A percentile compares a stretch with the other conserved stretches of the same genome.
These are phyloP conservation scores for Minunthozetes semirufus DNA, from an alignment of 2,888 invertebrate genomes.

Conservation along the genomic window DNA sequence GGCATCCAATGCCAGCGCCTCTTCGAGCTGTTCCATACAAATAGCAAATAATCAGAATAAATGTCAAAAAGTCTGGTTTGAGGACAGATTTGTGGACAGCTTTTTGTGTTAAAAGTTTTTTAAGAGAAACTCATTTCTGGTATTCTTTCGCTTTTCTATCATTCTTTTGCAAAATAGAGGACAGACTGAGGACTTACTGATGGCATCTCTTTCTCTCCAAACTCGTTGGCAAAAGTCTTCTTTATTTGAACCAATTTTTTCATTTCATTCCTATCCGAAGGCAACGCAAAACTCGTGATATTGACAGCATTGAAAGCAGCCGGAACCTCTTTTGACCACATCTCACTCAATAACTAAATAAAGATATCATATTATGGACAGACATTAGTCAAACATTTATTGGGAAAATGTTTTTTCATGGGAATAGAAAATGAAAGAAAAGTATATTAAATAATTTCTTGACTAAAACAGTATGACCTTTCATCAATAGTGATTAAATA, in stretches of 20 bases:
- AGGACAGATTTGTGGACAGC: not conserved
- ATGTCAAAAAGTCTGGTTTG: slow-evolving; percentile 25
- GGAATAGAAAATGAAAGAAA: no score
- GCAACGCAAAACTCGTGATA: slow-evolving; percentile 19
- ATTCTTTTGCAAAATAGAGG: not conserved
- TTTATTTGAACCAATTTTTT: slow-evolving; percentile 15
- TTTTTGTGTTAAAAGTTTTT: not conserved
- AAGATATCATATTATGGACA: no score
- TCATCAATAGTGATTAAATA: no score
- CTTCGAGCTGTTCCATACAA: slow-evolving; percentile 5
- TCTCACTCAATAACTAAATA: not conserved
- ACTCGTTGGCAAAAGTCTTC: not conserved
- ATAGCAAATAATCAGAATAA: not conserved
- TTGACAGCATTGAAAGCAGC: slow-evolving; percentile 17
- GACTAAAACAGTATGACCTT: no score
- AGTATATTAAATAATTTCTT: no score
- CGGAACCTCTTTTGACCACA: slow-evolving; percentile 22
- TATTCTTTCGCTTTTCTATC: not conserved
- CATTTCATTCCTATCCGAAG: not conserved
- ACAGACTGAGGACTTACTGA: slow-evolving; percentile 2
- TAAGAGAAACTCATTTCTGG: not conserved
- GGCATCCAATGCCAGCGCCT: slow-evolving; percentile 1
- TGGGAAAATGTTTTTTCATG: no score
- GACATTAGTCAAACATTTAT: no score
- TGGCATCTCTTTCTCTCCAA: not conserved